Base-by-base conservation (phyloP, 2,797 vertebrate species). In the Alfaro cultratus region DNA sequence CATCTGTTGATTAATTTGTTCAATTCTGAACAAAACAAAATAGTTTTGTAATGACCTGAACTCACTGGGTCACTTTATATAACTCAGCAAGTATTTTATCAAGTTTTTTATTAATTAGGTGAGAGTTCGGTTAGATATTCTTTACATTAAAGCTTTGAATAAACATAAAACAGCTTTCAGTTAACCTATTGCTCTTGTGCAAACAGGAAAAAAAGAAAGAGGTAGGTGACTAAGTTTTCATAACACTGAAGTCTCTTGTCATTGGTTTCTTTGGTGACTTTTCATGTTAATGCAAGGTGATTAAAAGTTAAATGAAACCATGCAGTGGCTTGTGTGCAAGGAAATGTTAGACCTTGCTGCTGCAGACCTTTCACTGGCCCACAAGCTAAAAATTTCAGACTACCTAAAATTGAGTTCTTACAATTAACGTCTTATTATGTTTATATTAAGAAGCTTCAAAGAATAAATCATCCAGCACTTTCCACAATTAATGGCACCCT, bases 251-350 rank as follows among this genome's bases (percentile, higher is more conserved):
- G 21, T 41, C 11, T 23, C 64, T 68, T 45, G 51, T 80, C 43
- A 84, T 70, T 85, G 75, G 75, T 81, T 73, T 79, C 34, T 73
- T 79, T 68, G 23, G 1, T 77, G 83, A 89, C 83, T 77, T 76
- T 75, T 83, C 16, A 16, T 13, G 16, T 75, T 67, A 70, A 76
- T 75, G 74, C 86, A 74, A 85, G 85, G 81, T 75, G 87, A 79
- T 88, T 53, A 85, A 80, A 80, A 89, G 81, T 15, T n/a, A 39
- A 83, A 90, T 88, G 87, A 91, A 91, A 85, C 76, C 0, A 55
- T 62, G 77, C 81, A 7, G 80, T 76, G 82, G 77, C 4, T 10
- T 60, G 55, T 23, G 85, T 83, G 64, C 78, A 0, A 76, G 89
- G 83, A 82, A 86, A 73, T 0, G 70, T 79, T 49, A 39, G 47